Percentiles rank a stretch among this genome's conserved stretches.
Evolutionary conservation across 2,113 vertebrate genomes (phyloP).

Genomic region (Gobius niger): DNA sequence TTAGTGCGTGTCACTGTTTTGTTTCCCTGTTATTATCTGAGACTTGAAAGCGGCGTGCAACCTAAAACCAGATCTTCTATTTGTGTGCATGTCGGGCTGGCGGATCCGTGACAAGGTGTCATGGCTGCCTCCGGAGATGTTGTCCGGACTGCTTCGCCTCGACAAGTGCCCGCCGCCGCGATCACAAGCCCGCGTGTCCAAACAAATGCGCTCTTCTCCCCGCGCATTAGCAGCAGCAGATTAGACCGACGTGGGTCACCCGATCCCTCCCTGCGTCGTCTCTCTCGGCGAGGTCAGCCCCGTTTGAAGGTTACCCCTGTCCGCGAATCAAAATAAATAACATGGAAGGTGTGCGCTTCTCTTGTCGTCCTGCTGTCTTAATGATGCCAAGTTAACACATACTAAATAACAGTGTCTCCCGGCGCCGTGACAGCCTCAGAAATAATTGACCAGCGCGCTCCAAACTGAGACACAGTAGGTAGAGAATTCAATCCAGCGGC

Average conservation of each 20-base stretch:
- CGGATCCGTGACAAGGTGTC: conserved; percentile 46
- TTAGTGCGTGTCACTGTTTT: conserved; percentile 5
- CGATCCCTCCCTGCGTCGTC: conserved; percentile 64
- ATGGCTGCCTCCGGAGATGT: conserved; percentile 33
- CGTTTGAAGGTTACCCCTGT: conserved; percentile 77
- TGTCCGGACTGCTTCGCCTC: conserved; percentile 33
- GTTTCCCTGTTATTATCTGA: conserved; percentile 9
- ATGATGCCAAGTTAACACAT: conserved; percentile 83
- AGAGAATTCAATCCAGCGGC: conserved; percentile 81
- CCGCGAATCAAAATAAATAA: conserved; percentile 78
- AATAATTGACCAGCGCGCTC: conserved; percentile 85
- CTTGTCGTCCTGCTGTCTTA: conserved; percentile 75
- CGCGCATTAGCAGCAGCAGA: conserved; percentile 52
- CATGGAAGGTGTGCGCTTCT: conserved; percentile 69
- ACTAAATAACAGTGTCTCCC: conserved; percentile 82
- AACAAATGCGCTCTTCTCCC: conserved; percentile 59
- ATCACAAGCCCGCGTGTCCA: conserved; percentile 67
- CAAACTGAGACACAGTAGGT: conserved; percentile 78
- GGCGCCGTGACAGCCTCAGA: conserved; percentile 79
- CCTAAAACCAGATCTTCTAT: conserved; percentile 21
- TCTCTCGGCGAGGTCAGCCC: conserved; percentile 71
- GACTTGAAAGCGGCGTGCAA: conserved; percentile 21
- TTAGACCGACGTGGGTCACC: conserved; percentile 63
- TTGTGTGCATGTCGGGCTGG: conserved; percentile 1
- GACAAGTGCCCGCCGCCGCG: conserved; percentile 36